Percentiles rank a stretch among this genome's conserved stretches.
These are phyloP conservation scores for Ivindomyrus marchei DNA, from an alignment of 2,113 vertebrate genomes.

Conservation along the genomic window DNA sequence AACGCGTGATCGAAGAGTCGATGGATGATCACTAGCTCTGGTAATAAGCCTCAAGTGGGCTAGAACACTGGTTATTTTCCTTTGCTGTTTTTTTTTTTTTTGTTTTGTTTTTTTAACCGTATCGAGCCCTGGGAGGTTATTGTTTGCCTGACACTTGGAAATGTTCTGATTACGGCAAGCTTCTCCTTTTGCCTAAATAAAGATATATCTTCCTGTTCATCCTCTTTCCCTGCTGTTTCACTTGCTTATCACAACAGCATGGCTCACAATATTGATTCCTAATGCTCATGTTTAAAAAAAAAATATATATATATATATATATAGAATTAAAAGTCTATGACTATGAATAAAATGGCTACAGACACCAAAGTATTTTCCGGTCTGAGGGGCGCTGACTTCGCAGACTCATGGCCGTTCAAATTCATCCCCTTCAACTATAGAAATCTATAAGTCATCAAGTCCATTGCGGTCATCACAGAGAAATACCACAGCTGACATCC, in stretches of 20 bases:
- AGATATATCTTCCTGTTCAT: neutral
- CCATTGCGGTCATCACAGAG: neutral
- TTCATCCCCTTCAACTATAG: neutral
- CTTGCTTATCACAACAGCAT: neutral
- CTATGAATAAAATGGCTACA: neutral
- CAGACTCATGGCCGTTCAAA: conserved; percentile 1
- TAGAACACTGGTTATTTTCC: neutral
- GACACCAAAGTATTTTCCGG: neutral
- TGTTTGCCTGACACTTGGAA: neutral
- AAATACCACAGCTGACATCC: neutral
- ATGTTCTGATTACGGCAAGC: neutral
- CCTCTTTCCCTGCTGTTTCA: neutral
- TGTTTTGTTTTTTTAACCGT: neutral
- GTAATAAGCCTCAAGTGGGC: neutral
- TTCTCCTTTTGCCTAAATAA: neutral
- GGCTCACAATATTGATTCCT: neutral
- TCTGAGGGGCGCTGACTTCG: neutral
- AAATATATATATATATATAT: too few relatives aligned
- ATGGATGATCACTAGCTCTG: neutral
- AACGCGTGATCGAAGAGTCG: neutral
- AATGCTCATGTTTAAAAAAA: neutral
- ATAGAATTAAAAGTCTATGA: neutral
- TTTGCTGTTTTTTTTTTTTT: neutral
- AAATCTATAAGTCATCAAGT: neutral
- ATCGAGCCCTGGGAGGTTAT: neutral